These are phyloP conservation scores for Cassiopea xamachana DNA, from an alignment of 30 jellyfish, hydroid and myxozoan species.

Conservation along the genomic window DNA sequence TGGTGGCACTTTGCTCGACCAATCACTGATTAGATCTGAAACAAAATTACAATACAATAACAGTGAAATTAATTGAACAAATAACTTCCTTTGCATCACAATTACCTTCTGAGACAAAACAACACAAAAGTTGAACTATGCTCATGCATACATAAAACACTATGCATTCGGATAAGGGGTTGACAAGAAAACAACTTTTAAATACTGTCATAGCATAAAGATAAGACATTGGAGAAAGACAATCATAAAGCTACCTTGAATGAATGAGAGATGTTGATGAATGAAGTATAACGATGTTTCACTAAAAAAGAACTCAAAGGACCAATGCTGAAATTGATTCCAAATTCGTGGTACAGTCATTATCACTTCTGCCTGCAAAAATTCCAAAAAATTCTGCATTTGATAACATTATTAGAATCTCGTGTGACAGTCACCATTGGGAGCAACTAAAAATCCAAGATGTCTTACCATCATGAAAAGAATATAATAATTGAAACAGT, in stretches of 20 bases:
- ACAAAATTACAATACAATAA: background rate
- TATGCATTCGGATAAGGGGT: no score
- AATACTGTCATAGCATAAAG: background rate
- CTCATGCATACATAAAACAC: no score
- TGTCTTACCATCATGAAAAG: no score
- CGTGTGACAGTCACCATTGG: no score
- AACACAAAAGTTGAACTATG: no score
- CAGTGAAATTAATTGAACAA: no score
- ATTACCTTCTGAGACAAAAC: no score
- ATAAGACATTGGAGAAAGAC: background rate
- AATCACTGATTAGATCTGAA: conserved; percentile 88
- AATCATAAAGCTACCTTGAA: conserved; percentile 63
- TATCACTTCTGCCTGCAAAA: conserved; percentile 83
- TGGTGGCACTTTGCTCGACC: conserved; percentile 91
- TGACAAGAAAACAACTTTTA: background rate
- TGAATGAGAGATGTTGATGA: conserved; percentile 69
- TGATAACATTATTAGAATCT: no score
- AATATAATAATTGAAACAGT: no score
- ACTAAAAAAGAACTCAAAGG: conserved; percentile 80
- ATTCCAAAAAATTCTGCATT: background rate
- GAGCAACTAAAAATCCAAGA: no score
- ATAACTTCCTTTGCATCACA: no score
- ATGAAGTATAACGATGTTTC: conserved; percentile 83
- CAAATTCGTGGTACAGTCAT: conserved; percentile 97
- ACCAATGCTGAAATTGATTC: conserved; percentile 99